Evolutionary conservation across 2,888 invertebrate genomes (phyloP), one percentile per base, ranked within the genome.

Genomic region (Trichacis sp.): DNA sequence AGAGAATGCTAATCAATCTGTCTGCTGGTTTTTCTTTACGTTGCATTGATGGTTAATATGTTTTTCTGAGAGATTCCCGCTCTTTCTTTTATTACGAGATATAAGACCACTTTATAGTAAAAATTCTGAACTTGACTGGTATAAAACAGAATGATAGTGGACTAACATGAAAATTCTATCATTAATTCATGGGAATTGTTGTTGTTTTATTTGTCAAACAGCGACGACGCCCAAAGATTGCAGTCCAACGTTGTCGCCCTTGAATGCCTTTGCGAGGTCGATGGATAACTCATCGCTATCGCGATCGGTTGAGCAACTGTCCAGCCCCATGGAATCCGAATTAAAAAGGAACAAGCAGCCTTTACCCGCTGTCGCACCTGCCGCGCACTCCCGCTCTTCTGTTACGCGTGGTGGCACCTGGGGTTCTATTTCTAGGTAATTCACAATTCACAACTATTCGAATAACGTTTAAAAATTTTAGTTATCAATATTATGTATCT

Each of bases 151-250:
- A n/a, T n/a, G n/a, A n/a, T n/a, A n/a, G n/a, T n/a, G n/a, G n/a
- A n/a, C n/a, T n/a, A n/a, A n/a, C n/a, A n/a, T n/a, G n/a, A n/a
- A n/a, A n/a, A n/a, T n/a, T n/a, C n/a, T n/a, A n/a, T n/a, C n/a
- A n/a, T n/a, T n/a, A n/a, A n/a, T 65, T 57, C 56, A 60, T 54
- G 46, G 48, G 47, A 53, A 9, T 5, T 17, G 2, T 29, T 45
- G 18, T 64, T 61, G 40, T 45, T 55, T 54, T 54, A 36, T 71
- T 47, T 68, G 68, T 75, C 56, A 66, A 78, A 83, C 87, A 89
- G 93, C 92, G 78, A 92, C 92, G 73, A 93, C 93, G 18, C 92
- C 92, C 9, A 91, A 93, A 75, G 94, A 94, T 83, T 92, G 93
- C 86, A 94, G 93, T 80, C 93, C 94, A 0, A 93, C 93, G 18